A percentile compares a stretch with the other conserved stretches of the same genome.
phyloP scores from a whole-genome alignment of 1,140 invertebrate genomes.

The Galendromus occidentalis region DNA sequence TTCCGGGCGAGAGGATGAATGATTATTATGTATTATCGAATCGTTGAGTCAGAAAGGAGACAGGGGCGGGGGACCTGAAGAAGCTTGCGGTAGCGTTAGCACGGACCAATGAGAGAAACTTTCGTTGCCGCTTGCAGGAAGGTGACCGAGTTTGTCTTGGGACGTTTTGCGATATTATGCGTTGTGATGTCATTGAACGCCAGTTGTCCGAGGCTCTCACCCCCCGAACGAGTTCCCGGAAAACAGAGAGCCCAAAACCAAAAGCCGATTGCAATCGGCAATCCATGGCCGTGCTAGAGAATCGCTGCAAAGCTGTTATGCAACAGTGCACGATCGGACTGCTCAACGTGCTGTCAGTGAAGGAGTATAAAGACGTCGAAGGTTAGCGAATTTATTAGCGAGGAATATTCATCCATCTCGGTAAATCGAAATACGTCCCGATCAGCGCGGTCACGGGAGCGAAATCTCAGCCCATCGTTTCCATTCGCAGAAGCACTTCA shows the following conservation, averaged over 20 bases:
- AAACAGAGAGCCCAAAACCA: background rate
- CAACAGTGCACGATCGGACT: slow-evolving; percentile 5
- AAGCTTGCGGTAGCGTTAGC: too few relatives aligned
- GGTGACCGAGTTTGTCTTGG: slow-evolving; percentile 5
- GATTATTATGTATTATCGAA: too few relatives aligned
- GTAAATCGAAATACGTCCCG: too few relatives aligned
- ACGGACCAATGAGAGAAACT: too few relatives aligned
- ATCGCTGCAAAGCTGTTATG: background rate
- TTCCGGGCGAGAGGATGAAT: too few relatives aligned
- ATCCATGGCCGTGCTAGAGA: background rate
- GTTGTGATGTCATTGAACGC: background rate
- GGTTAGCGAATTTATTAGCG: slow-evolving; percentile 4
- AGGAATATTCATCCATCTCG: too few relatives aligned
- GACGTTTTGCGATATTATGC: slow-evolving; percentile 9
- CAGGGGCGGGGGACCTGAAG: too few relatives aligned
- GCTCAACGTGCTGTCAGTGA: background rate
- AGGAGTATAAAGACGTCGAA: slow-evolving; percentile 10
- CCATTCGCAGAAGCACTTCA: background rate
- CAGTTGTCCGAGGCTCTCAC: slow-evolving; percentile 2
- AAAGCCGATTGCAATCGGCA: background rate
- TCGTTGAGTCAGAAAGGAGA: too few relatives aligned
- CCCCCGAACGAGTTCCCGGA: background rate
- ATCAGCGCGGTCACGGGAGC: too few relatives aligned
- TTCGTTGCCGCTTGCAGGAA: background rate
- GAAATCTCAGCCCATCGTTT: too few relatives aligned